Evolutionary conservation across 2,113 vertebrate species (phyloP).

Genomic region (Aegithalos caudatus): DNA sequence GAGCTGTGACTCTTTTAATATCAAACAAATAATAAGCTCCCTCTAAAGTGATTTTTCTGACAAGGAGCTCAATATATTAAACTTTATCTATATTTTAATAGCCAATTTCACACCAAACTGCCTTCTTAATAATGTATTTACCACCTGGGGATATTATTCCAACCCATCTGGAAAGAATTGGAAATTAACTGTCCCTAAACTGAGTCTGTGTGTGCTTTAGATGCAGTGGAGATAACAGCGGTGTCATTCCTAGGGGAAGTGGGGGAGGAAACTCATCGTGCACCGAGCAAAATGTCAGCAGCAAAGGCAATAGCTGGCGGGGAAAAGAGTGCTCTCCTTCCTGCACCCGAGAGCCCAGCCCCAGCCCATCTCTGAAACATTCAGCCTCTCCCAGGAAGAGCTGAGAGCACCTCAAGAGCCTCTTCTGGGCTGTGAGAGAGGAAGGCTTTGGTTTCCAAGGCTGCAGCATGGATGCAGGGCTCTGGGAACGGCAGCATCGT

Average conservation of each 20-base stretch:
- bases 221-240: conserved; percentile 68
- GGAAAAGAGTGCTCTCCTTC: not conserved
- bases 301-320: conserved; percentile 14
- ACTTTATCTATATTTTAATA: conserved; percentile 89
- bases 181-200: conserved; percentile 86
- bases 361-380: not conserved
- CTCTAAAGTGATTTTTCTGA: conserved; percentile 86
- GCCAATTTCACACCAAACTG: conserved; percentile 88
- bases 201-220: conserved; percentile 74
- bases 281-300: conserved; percentile 39
- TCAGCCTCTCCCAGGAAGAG: not conserved
- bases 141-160: conserved; percentile 86
- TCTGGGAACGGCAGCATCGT: fast-evolving
- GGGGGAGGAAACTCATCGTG: conserved; percentile 37
- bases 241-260: conserved; percentile 63
- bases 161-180: conserved; percentile 86
- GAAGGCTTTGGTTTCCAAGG: not conserved
- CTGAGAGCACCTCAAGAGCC: not conserved
- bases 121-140: conserved; percentile 88
- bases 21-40: conserved; percentile 87
- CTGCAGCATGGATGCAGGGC: not conserved
- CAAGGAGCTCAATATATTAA: conserved; percentile 87
- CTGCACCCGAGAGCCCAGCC: not conserved
- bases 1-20: conserved; percentile 85
- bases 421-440: fast-evolving